Evolutionary conservation across 2,797 vertebrate genomes (phyloP), one percentile per base, ranked within the genome.

Genomic region (Chlorospingus flavigularis): DNA sequence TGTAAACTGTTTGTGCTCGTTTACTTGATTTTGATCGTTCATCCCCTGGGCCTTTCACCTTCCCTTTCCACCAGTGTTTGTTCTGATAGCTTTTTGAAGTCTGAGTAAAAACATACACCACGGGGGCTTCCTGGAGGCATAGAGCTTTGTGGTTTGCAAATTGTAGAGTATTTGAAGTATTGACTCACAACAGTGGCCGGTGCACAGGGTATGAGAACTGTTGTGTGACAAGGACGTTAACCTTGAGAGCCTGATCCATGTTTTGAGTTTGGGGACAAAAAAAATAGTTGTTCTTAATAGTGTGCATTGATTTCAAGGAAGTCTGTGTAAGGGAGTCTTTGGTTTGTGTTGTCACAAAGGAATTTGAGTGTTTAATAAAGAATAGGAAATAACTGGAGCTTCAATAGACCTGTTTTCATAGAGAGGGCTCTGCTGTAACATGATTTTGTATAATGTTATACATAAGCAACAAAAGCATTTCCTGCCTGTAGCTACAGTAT

Each of bases 341-440:
- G 79, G 93, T 72, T 94, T 78, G 68, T 96, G 93, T 94, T 95
- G 95, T 92, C 85, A 90, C 87, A 92, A 90, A 90, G 89, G 47
- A 26, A 68, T 94, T 91, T 91, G 54, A 48, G 57, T 94, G 86
- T 92, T 95, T 94, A 92, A 75, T 90, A 90, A 94, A 90, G 73
- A 79, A 60, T 93, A 86, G 94, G 92, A 95, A 96, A 95, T 95
- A 94, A 91, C 92, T 87, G 73, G 57, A 83, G 72, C 91, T 92
- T 97, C 92, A 94, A 74, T 75, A 83, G 95, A 67, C 68, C n/a
- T 95, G 68, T 79, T 94, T 91, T 86, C 89, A 51, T 87, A 0
- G 87, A 60, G 60, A 6, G 40, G 63, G 19, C 28, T 65, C 78
- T 80, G 37, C 61, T 91, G 33, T 87, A 55, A 53, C 33, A 1